Conservation (phyloP, 2,888 invertebrate species). For the Tenthredo livida region DNA sequence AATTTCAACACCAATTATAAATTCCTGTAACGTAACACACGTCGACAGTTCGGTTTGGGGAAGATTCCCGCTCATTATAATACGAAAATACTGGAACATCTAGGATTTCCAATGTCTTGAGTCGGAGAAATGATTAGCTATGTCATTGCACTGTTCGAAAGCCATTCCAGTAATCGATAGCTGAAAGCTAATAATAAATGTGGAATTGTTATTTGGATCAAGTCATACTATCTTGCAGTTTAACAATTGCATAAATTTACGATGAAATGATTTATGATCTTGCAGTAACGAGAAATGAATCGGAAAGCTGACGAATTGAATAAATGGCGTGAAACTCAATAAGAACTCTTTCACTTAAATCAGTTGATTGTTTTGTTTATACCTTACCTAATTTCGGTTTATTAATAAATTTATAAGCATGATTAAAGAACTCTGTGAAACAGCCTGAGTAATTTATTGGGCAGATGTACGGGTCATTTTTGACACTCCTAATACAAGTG, state of each 20-base stretch:
- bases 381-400: slow-evolving; percentile 5
- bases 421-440: background rate
- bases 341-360: background rate
- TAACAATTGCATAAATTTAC: background rate
- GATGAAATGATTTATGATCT: background rate
- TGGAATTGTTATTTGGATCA: background rate
- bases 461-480: slow-evolving; percentile 44
- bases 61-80: background rate
- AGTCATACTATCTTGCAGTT: background rate
- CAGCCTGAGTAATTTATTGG: slow-evolving; percentile 17
- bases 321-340: background rate
- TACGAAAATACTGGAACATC: background rate
- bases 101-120: background rate
- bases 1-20: background rate
- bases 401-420: slow-evolving; percentile 5
- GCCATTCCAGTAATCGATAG: background rate
- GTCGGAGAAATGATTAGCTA: background rate
- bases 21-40: background rate
- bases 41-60: background rate
- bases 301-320: background rate
- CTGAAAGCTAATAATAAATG: slow-evolving; percentile 15
- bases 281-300: background rate
- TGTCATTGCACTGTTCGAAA: background rate
- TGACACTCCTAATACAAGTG: slow-evolving; percentile 33
- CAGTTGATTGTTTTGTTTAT: background rate